phyloP scores from a whole-genome alignment of 1,140 invertebrate species.

The Centruroides vittatus region DNA sequence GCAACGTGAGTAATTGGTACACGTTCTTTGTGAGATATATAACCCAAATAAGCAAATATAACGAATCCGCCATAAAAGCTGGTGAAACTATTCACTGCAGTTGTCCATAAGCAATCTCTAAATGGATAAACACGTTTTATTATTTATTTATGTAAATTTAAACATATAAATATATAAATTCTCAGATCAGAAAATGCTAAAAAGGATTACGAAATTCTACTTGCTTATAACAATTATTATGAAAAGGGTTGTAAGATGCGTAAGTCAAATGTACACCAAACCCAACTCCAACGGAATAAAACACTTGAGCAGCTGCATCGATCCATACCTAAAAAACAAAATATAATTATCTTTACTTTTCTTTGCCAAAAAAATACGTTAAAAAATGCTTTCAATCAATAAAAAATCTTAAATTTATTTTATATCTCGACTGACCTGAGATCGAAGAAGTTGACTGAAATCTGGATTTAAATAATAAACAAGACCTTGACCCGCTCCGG shows the following conservation, averaged over 20 bases:
- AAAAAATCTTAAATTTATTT: background rate
- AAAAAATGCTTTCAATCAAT: background rate
- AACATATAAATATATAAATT: background rate
- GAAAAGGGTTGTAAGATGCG: conserved; percentile 76
- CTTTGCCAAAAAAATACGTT: no score
- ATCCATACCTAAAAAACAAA: conserved; percentile 58
- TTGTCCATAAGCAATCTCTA: conserved; percentile 36
- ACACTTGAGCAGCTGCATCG: conserved; percentile 72
- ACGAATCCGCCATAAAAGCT: conserved; percentile 87
- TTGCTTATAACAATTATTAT: conserved; percentile 67
- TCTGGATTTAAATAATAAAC: conserved; percentile 34
- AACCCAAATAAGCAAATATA: conserved; percentile 86
- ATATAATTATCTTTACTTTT: no score
- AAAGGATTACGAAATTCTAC: conserved; percentile 14
- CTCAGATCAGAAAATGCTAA: conserved; percentile 11
- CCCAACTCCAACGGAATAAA: conserved; percentile 78
- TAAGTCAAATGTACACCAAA: conserved; percentile 80
- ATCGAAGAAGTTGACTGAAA: conserved; percentile 30
- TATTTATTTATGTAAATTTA: no score
- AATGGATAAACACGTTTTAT: background rate
- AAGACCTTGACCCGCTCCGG: conserved; percentile 32
- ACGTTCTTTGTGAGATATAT: conserved; percentile 67
- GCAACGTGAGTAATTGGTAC: conserved; percentile 72
- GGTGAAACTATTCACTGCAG: conserved; percentile 62
- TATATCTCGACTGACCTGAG: conserved; percentile 21